These are phyloP conservation scores for Melieria omissa DNA, from an alignment of 2,888 invertebrate species.

Conservation along the genomic window DNA sequence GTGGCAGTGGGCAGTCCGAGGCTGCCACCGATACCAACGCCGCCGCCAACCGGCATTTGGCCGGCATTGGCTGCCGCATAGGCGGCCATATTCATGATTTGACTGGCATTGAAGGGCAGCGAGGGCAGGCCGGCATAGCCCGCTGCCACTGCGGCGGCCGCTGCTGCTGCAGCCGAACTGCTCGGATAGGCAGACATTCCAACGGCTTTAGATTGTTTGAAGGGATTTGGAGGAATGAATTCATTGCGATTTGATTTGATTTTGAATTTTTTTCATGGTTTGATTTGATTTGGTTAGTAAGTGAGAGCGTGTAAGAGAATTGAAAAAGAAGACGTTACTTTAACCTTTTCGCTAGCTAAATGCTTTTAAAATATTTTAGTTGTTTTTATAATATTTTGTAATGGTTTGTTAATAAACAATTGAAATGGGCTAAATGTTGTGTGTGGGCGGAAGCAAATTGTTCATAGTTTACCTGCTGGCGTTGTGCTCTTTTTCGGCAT, in stretches of 20 bases:
- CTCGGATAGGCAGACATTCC: constrained; percentile 45
- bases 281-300: constrained; percentile 8
- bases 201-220: constrained; percentile 37
- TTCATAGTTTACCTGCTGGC: not conserved
- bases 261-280: constrained; percentile 18
- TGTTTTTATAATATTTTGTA: too few species aligned
- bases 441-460: too few species aligned
- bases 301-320: constrained; percentile 27
- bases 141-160: constrained; percentile 29
- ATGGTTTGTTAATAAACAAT: too few species aligned
- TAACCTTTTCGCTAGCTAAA: too few species aligned
- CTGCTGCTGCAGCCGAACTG: constrained; percentile 35
- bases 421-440: too few species aligned
- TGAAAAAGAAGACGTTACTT: constrained; percentile 13
- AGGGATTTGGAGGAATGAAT: not conserved
- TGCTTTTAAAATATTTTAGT: too few species aligned
- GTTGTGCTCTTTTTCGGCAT: constrained; percentile 46
- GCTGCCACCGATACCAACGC: constrained; percentile 32
- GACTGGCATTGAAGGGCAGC: constrained; percentile 56
- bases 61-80: constrained; percentile 53
- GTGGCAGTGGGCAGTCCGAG: constrained; percentile 30
- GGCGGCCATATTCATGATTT: constrained; percentile 60
- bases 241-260: not conserved
- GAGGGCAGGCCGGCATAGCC: constrained; percentile 40
- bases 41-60: constrained; percentile 6